Evolutionary conservation across 2,797 vertebrate species (phyloP).

Genomic region (Cygnus olor): DNA sequence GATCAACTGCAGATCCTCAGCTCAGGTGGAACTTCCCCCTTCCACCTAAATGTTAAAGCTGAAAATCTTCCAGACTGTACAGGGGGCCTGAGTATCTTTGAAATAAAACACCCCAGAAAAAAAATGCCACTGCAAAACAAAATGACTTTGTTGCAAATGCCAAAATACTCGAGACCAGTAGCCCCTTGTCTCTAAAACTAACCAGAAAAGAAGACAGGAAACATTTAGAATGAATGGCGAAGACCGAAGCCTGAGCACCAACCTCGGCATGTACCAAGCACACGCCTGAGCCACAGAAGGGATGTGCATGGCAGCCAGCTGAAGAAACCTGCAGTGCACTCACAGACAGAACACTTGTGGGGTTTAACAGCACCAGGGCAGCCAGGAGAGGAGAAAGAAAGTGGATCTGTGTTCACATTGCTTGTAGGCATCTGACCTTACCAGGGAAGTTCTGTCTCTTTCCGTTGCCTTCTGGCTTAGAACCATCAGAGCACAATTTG

Average conservation of each 20-base stretch:
- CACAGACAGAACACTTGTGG: background rate
- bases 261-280: background rate
- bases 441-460: rapidly evolving
- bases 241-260: background rate
- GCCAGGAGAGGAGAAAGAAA: background rate
- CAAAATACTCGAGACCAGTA: background rate
- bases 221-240: background rate
- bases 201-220: background rate
- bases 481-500: background rate
- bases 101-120: background rate
- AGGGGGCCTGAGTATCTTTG: background rate
- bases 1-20: background rate
- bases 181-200: background rate
- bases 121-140: background rate
- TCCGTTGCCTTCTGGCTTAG: background rate
- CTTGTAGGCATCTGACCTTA: background rate
- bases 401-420: rapidly evolving
- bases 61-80: background rate
- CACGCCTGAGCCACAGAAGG: background rate
- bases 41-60: background rate
- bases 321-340: background rate
- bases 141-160: background rate
- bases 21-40: background rate
- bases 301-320: background rate
- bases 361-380: background rate